A percentile compares a stretch with the other conserved stretches of the same genome.
These are phyloP conservation scores for Petrolisthes manimaculis DNA, from an alignment of 2,888 invertebrate species.

Conservation along the genomic window DNA sequence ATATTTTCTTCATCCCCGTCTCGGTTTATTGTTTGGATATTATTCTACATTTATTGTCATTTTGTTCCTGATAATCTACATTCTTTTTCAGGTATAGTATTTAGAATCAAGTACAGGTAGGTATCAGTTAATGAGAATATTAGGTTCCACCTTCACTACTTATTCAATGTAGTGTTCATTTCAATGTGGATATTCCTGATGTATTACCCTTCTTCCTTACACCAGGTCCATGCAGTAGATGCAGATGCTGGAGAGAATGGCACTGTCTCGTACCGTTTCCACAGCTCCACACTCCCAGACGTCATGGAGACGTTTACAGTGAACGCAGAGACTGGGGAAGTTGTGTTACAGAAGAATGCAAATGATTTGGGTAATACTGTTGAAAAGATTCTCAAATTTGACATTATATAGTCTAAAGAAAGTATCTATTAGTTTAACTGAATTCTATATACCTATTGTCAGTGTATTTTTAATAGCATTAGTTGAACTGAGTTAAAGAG, in stretches of 20 bases:
- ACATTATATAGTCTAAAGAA: too few species aligned
- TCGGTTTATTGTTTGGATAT: too few species aligned
- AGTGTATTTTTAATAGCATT: background rate
- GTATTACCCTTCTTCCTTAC: background rate
- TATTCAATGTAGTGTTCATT: background rate
- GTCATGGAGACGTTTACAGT: constrained; percentile 41
- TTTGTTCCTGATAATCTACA: too few species aligned
- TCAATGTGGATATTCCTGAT: background rate
- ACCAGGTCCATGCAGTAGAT: constrained; percentile 85
- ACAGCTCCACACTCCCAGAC: constrained; percentile 51
- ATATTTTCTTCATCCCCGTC: too few species aligned
- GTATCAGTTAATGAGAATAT: background rate
- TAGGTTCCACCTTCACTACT: background rate
- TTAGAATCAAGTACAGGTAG: background rate
- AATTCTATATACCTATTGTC: constrained; percentile 73
- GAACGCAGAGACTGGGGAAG: constrained; percentile 47
- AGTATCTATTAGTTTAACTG: too few species aligned
- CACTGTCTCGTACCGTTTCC: constrained; percentile 91
- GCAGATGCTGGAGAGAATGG: constrained; percentile 94
- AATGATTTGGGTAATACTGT: constrained; percentile 48
- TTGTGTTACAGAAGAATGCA: constrained; percentile 37
- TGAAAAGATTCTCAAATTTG: too few species aligned
- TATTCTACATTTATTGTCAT: too few species aligned
- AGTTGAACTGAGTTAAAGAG: background rate
- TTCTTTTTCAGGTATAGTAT: background rate